Conservation (phyloP, 1,140 invertebrate genomes). For the Nylanderia fulva region DNA sequence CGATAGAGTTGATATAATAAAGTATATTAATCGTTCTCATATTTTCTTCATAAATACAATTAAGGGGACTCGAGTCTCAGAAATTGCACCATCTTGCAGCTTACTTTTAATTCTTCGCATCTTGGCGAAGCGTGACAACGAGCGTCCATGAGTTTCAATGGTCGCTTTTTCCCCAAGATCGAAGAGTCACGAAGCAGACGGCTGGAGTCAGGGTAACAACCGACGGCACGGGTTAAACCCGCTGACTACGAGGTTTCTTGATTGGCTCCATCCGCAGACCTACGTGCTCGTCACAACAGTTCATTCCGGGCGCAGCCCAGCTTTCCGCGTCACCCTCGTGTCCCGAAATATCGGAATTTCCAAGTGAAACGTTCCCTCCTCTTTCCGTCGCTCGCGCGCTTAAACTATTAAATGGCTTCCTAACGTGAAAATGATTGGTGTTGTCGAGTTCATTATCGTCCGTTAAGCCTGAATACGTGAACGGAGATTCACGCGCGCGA, state of each 20-base stretch:
- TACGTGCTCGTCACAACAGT: conserved; percentile 86
- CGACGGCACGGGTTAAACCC: conserved; percentile 79
- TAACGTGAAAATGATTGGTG: conserved; percentile 53
- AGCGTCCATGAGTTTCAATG: conserved; percentile 32
- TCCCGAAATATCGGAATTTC: conserved; percentile 64
- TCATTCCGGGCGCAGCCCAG: conserved; percentile 63
- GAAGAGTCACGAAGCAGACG: conserved; percentile 72
- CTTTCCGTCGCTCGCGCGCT: conserved; percentile 14
- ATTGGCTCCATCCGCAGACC: conserved; percentile 85
- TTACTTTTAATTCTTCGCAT: conserved; percentile 59
- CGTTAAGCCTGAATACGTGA: background rate
- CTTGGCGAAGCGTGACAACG: conserved; percentile 40
- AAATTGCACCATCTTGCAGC: conserved; percentile 22
- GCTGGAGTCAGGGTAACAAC: conserved; percentile 80
- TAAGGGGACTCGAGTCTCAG: background rate
- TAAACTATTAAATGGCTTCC: conserved; percentile 48
- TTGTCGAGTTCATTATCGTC: conserved; percentile 51
- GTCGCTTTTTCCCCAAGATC: conserved; percentile 56
- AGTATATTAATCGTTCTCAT: conserved; percentile 17
- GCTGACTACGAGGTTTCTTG: conserved; percentile 84
- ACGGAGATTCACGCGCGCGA: background rate
- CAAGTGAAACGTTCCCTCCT: conserved; percentile 47
- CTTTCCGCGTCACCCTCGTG: conserved; percentile 29
- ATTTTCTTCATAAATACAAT: conserved; percentile 2
- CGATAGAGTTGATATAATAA: background rate